Conservation (phyloP, 2,888 invertebrate species). For the Pegoplata infirma region DNA sequence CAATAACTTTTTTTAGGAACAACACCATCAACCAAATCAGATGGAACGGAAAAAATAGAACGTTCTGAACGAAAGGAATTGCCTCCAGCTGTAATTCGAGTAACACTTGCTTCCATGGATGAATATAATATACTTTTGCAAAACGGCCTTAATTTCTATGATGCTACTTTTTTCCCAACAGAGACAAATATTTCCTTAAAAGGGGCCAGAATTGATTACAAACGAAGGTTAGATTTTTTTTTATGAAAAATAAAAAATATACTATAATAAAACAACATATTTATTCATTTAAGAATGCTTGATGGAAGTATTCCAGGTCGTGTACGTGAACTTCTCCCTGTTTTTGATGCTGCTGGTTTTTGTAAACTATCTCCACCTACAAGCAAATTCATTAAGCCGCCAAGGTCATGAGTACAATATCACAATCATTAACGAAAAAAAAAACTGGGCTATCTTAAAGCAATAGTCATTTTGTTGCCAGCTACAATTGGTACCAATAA, state of each 20-base stretch:
- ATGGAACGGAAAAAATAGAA: slow-evolving; percentile 72
- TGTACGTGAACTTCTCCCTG: slow-evolving; percentile 86
- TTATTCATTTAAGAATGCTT: slow-evolving; percentile 80
- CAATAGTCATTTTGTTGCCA: background rate
- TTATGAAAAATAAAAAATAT: no score
- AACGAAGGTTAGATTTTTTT: slow-evolving; percentile 74
- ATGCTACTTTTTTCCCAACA: slow-evolving; percentile 92
- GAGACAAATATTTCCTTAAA: slow-evolving; percentile 85
- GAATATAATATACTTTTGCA: slow-evolving; percentile 88
- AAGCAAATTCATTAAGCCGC: slow-evolving; percentile 86
- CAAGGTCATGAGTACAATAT: slow-evolving; percentile 70
- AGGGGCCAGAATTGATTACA: slow-evolving; percentile 81
- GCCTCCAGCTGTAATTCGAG: slow-evolving; percentile 83
- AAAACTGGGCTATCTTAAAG: background rate
- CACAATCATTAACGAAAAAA: background rate
- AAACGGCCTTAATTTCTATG: slow-evolving; percentile 91
- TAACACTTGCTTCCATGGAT: slow-evolving; percentile 87
- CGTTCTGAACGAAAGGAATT: slow-evolving; percentile 79
- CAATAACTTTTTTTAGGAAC: background rate
- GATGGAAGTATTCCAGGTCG: slow-evolving; percentile 85
- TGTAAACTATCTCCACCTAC: slow-evolving; percentile 89
- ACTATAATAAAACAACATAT: no score
- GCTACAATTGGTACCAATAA: background rate
- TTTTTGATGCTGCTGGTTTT: slow-evolving; percentile 92
- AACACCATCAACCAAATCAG: slow-evolving; percentile 65